A percentile compares a stretch with the other conserved stretches of the same genome.
Evolutionary conservation across 2,888 invertebrate species (phyloP).

Genomic region (Polydrusus cervinus): DNA sequence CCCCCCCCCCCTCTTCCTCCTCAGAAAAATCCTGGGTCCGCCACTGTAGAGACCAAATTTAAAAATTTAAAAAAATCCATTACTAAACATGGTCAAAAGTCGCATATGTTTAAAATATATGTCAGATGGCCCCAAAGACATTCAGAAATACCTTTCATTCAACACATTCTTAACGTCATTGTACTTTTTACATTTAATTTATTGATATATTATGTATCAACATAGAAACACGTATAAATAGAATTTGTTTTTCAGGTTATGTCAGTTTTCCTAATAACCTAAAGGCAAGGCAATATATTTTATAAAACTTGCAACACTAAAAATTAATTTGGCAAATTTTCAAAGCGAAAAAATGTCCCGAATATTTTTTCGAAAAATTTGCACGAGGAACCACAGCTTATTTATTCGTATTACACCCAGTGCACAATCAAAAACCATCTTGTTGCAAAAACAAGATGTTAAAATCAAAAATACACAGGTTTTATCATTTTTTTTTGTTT

Average conservation of each 20-base stretch:
- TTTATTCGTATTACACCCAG: slow-evolving; percentile 18
- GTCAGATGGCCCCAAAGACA: too few species aligned
- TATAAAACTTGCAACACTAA: not conserved
- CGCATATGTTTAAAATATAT: too few species aligned
- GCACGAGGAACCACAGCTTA: slow-evolving; percentile 28
- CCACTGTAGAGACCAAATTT: too few species aligned
- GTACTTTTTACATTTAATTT: too few species aligned
- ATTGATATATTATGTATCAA: not conserved
- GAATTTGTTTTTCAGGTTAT: not conserved
- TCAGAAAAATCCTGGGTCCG: too few species aligned
- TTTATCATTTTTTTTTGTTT: slow-evolving; percentile 34
- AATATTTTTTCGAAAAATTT: slow-evolving; percentile 12
- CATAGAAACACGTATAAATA: not conserved
- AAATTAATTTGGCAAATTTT: slow-evolving; percentile 14
- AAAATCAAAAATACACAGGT: slow-evolving; percentile 23
- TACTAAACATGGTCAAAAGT: too few species aligned
- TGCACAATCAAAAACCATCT: slow-evolving; percentile 17
- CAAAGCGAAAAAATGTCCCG: slow-evolving; percentile 22
- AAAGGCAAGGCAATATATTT: not conserved
- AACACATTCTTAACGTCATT: too few species aligned
- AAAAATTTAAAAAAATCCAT: too few species aligned
- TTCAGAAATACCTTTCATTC: too few species aligned
- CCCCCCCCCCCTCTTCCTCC: too few species aligned
- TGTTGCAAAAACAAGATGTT: slow-evolving; percentile 23
- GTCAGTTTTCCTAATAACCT: not conserved